Conservation (phyloP, 2,888 invertebrate species). For the Patella caerulea region DNA sequence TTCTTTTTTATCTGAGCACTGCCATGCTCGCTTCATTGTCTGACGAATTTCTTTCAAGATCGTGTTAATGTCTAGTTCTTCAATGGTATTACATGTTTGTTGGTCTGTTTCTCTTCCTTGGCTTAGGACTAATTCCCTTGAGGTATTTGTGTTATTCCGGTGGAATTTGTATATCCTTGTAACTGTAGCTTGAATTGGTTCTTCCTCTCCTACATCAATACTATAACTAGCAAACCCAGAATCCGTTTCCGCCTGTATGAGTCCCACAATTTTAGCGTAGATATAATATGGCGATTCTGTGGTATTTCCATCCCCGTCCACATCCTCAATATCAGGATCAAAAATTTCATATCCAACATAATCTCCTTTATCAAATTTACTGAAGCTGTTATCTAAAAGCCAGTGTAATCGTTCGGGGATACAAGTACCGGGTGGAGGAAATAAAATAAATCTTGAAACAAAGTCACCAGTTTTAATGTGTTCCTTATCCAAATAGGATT, state of each 20-base stretch:
- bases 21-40: slow-evolving; percentile 12
- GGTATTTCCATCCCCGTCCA: not conserved
- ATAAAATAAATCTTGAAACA: not conserved
- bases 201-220: slow-evolving; percentile 19
- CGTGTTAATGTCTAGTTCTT: too few relatives aligned
- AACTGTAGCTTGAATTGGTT: slow-evolving; percentile 6
- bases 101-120: not conserved
- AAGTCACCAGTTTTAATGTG: not conserved
- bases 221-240: not conserved
- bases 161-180: not conserved
- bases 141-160: not conserved
- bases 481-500: not conserved
- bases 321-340: slow-evolving; percentile 14
- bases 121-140: not conserved
- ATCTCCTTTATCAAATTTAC: slow-evolving; percentile 10
- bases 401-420: slow-evolving; percentile 17
- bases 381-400: slow-evolving; percentile 17
- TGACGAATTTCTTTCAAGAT: slow-evolving; percentile 19
- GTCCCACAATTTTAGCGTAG: slow-evolving; percentile 1
- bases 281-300: not conserved
- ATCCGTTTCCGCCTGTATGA: not conserved
- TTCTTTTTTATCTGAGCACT: not conserved
- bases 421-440: slow-evolving; percentile 19
- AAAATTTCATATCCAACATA: slow-evolving; percentile 20
- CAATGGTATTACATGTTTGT: too few relatives aligned